phyloP scores from a whole-genome alignment of 2,888 invertebrate species.

The Lasioglossum marginatum region DNA sequence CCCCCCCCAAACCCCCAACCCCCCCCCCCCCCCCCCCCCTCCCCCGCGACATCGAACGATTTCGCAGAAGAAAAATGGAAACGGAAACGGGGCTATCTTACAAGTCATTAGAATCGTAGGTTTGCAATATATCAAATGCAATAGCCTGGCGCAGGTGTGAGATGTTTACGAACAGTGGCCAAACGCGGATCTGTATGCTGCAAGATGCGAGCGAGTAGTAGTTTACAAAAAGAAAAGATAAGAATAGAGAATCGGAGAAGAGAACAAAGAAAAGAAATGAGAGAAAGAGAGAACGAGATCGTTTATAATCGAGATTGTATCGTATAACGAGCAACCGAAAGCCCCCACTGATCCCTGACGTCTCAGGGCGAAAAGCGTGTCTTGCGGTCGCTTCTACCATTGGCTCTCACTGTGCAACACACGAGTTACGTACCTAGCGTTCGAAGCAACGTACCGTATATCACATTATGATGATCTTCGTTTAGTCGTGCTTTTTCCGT shows the following conservation, averaged over 20 bases:
- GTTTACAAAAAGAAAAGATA: constrained; percentile 4
- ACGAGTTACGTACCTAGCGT: constrained; percentile 67
- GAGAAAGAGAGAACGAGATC: constrained; percentile 8
- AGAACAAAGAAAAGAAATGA: background rate
- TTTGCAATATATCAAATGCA: constrained; percentile 81
- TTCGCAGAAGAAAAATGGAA: constrained; percentile 24
- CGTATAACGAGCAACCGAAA: background rate
- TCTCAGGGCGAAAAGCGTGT: constrained; percentile 44
- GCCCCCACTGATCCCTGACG: constrained; percentile 20
- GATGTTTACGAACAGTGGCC: constrained; percentile 71
- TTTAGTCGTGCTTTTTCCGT: constrained; percentile 51
- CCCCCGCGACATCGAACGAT: constrained; percentile 24
- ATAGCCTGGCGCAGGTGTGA: constrained; percentile 75
- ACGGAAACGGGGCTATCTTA: constrained; percentile 67
- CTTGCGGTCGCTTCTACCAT: constrained; percentile 60
- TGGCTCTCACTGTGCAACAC: constrained; percentile 69
- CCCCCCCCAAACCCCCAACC: accelerated
- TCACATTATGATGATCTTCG: constrained; percentile 53
- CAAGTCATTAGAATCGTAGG: constrained; percentile 81
- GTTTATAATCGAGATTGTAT: constrained; percentile 42
- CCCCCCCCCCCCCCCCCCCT: accelerated
- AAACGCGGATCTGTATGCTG: constrained; percentile 55
- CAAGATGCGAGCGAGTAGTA: constrained; percentile 40
- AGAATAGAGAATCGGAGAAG: background rate
- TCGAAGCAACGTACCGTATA: constrained; percentile 60